Percentiles rank a stretch among this genome's conserved stretches.
Conservation (phyloP, 2,888 invertebrate genomes). For the Caenorhabditis sp. region DNA sequence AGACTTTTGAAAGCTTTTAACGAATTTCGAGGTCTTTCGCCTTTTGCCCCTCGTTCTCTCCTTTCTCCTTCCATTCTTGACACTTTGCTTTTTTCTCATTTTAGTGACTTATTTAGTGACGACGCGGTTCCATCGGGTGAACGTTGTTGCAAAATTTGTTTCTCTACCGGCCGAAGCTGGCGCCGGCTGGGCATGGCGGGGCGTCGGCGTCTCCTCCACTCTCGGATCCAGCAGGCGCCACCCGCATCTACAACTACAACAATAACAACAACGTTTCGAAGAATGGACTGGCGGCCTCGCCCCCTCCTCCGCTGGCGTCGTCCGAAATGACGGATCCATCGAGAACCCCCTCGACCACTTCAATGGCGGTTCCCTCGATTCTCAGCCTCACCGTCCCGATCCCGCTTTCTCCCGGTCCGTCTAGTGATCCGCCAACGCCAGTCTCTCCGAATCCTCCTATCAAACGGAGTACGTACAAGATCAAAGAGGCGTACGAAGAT, state of each 20-base stretch:
- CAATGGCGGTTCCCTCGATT: background rate
- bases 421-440: conserved; percentile 22
- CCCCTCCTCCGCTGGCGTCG: background rate
- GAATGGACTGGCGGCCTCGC: background rate
- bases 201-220: background rate
- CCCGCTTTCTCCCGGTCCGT: background rate
- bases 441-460: conserved; percentile 22
- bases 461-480: conserved; percentile 37
- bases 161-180: conserved; percentile 59
- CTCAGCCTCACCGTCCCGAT: conserved; percentile 5
- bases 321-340: conserved; percentile 19
- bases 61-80: background rate
- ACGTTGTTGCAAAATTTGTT: conserved; percentile 61
- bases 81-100: conserved; percentile 13
- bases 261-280: conserved; percentile 30
- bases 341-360: conserved; percentile 41
- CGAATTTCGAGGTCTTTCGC: conserved; percentile 37
- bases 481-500: conserved; percentile 43
- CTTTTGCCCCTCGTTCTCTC: conserved; percentile 6
- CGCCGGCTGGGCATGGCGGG: conserved; percentile 48
- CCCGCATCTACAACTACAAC: conserved; percentile 22
- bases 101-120: background rate
- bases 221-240: conserved; percentile 18
- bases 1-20: conserved; percentile 51
- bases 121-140: conserved; percentile 5